Conservation (phyloP, 2,888 invertebrate genomes). For the Caenorhabditis sp. region DNA sequence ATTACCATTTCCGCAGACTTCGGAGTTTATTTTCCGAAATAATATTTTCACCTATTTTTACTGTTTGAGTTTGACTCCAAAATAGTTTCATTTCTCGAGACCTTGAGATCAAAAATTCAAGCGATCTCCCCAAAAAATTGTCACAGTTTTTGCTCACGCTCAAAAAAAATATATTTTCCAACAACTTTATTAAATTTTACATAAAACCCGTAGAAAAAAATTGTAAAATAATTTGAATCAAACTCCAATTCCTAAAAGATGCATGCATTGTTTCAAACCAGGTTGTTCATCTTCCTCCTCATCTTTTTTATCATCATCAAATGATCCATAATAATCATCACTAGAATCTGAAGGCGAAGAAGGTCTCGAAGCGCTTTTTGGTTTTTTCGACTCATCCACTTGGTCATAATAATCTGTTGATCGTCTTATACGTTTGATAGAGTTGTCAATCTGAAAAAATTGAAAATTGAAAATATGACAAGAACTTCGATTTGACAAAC, state of each 20-base stretch:
- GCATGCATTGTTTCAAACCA: constrained; percentile 45
- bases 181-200: not conserved
- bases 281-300: constrained; percentile 15
- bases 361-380: not conserved
- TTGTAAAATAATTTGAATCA: not conserved
- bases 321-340: constrained; percentile 47
- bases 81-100: no score
- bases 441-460: constrained; percentile 16
- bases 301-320: constrained; percentile 29
- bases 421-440: constrained; percentile 37
- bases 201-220: not conserved
- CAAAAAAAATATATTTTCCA: not conserved
- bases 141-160: no score
- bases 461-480: not conserved
- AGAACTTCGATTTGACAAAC: not conserved
- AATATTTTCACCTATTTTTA: no score
- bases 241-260: constrained; percentile 43
- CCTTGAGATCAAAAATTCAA: no score
- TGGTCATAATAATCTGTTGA: constrained; percentile 46
- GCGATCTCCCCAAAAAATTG: no score
- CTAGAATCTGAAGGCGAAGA: not conserved
- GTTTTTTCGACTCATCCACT: constrained; percentile 20
- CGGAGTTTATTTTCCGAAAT: no score
- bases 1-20: no score
- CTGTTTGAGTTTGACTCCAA: no score